phyloP scores from a whole-genome alignment of 1,140 invertebrate genomes.

The Drosophila pectinifera region DNA sequence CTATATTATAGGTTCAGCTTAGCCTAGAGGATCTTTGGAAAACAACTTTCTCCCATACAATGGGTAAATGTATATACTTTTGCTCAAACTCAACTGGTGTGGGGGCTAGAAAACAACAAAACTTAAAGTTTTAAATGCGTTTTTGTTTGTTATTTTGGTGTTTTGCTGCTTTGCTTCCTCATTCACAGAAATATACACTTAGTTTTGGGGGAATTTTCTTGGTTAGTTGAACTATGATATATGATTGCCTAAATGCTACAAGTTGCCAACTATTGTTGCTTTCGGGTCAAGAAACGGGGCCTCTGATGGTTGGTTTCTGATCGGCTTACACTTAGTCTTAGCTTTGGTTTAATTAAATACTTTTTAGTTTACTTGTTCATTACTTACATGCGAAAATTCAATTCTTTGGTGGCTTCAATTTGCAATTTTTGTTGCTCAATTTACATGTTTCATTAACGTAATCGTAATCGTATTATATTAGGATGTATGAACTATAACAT shows the following conservation, averaged over 20 bases:
- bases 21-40: slow-evolving; percentile 72
- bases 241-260: slow-evolving; percentile 81
- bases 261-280: slow-evolving; percentile 64
- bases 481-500: slow-evolving; percentile 50
- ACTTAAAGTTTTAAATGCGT: slow-evolving; percentile 75
- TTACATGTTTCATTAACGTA: slow-evolving; percentile 60
- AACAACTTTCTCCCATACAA: slow-evolving; percentile 53
- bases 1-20: slow-evolving; percentile 59
- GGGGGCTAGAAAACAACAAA: slow-evolving; percentile 49
- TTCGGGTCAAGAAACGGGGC: slow-evolving; percentile 47
- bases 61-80: slow-evolving; percentile 30
- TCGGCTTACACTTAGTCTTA: slow-evolving; percentile 66
- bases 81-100: slow-evolving; percentile 69
- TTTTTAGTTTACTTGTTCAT: slow-evolving; percentile 50
- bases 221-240: slow-evolving; percentile 78
- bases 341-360: slow-evolving; percentile 63
- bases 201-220: slow-evolving; percentile 28
- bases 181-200: slow-evolving; percentile 39
- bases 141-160: slow-evolving; percentile 40
- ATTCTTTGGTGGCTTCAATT: slow-evolving; percentile 84
- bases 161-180: slow-evolving; percentile 13
- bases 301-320: slow-evolving; percentile 32
- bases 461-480: slow-evolving; percentile 36
- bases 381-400: slow-evolving; percentile 82
- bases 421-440: slow-evolving; percentile 77